Base-by-base conservation (phyloP, 2,888 invertebrate species). In the Papilio protenor region DNA sequence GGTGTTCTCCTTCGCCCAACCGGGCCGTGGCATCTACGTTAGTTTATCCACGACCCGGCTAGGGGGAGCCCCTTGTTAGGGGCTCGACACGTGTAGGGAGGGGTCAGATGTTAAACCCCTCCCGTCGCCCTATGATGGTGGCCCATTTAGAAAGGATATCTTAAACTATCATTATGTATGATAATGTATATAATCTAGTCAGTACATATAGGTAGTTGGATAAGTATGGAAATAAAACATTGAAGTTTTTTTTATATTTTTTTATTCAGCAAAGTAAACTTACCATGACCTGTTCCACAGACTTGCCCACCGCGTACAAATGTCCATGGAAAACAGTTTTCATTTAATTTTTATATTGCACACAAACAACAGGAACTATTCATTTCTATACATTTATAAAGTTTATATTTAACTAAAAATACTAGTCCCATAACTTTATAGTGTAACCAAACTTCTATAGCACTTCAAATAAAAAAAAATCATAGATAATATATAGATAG, bases 261-360 rank as follows among this genome's bases (percentile, higher is more conserved):
- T 92, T 93, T 92, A 92, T 92, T 86, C 81, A 84, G 89, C 89
- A 88, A 85, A 88, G 84, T 90, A 85, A 88, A 94, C 93, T 94
- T 91, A 93, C 94, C 94, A 94, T 91, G 93, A 92, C 89, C 91
- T 91, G 91, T 92, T 92, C 93, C 92, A 93, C 88, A 87, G 86
- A 88, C 91, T 92, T 92, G 92, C 87, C 88, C 91, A 89, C 90
- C 78, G 87, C 87, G 89, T 91, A 91, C 91, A 92, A 92, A 90
- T 92, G 90, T 92, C 93, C 94, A 94, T 94, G 92, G 92, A 94
- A 94, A 93, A 94, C 85, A 93, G 90, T 89, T 85, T 86, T 89
- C 88, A 88, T 91, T 91, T 91, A 91, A 90, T 92, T 86, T 84
- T 86, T 84, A 87, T 78, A 78, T 88, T 88, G 89, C 91, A 91